A percentile compares a stretch with the other conserved stretches of the same genome.
These are phyloP conservation scores for Enoplosus armatus DNA, from an alignment of 2,797 vertebrate species.

Conservation along the genomic window DNA sequence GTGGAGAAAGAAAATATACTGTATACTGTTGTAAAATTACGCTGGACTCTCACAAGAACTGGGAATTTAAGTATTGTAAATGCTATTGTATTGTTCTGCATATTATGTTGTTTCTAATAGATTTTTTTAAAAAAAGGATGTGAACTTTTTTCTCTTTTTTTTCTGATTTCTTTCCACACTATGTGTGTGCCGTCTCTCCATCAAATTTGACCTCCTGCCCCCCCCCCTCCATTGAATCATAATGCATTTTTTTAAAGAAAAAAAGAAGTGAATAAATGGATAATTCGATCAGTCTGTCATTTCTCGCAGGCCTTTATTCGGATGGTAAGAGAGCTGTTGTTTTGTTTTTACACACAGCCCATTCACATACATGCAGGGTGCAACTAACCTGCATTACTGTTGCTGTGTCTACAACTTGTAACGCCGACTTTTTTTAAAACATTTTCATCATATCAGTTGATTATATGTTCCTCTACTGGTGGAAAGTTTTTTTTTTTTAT, in stretches of 20 bases:
- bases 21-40: conserved; percentile 94
- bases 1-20: conserved; percentile 90
- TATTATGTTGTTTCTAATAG: conserved; percentile 99
- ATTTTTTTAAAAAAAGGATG: conserved; percentile 95
- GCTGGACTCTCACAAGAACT: conserved; percentile 97
- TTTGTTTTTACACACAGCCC: conserved; percentile 18
- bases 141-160: conserved; percentile 92
- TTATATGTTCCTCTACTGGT: conserved; percentile 27
- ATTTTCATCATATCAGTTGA: conserved; percentile 57
- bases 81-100: conserved; percentile 99
- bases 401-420: conserved; percentile 44
- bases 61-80: conserved; percentile 99
- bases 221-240: conserved; percentile 86
- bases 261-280: conserved; percentile 79
- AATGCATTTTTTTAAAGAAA: conserved; percentile 85
- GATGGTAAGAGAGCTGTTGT: conserved; percentile 38
- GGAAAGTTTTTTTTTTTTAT: conserved; percentile 7
- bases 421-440: conserved; percentile 37
- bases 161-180: conserved; percentile 92
- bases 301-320: conserved; percentile 89
- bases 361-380: conserved; percentile 23
- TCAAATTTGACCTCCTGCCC: conserved; percentile 93
- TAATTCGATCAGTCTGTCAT: conserved; percentile 73
- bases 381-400: conserved; percentile 35
- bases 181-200: conserved; percentile 95